Percentiles rank a stretch among this genome's conserved stretches.
phyloP scores from a whole-genome alignment of 1,140 invertebrate genomes.

The Magallana angulata region DNA sequence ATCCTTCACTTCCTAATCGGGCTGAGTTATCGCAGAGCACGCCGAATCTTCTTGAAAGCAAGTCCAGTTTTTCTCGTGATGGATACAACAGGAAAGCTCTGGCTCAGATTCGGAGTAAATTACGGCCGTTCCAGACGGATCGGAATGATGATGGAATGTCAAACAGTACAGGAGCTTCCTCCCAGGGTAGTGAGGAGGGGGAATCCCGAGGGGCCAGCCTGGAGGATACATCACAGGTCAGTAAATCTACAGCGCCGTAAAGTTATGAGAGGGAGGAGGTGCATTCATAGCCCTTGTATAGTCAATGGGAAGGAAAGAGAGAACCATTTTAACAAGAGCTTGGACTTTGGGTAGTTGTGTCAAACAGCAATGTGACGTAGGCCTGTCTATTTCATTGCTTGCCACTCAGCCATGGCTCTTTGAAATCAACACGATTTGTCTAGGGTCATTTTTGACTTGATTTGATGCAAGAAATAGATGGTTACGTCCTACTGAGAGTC shows the following conservation, averaged over 20 bases:
- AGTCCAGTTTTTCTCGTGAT: conserved; percentile 55
- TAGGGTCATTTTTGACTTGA: too few species aligned
- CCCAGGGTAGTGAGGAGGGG: conserved; percentile 60
- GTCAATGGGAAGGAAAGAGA: too few species aligned
- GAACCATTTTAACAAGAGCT: too few species aligned
- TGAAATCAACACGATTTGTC: too few species aligned
- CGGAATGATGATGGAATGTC: conserved; percentile 82
- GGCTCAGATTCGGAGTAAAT: conserved; percentile 91
- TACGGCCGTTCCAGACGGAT: conserved; percentile 89
- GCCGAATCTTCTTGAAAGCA: conserved; percentile 66
- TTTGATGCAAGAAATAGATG: too few species aligned
- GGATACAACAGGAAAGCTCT: conserved; percentile 91
- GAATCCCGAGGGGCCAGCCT: conserved; percentile 44
- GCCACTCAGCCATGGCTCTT: too few species aligned
- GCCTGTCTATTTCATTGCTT: too few species aligned
- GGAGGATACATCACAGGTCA: neutral
- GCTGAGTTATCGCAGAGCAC: conserved; percentile 67
- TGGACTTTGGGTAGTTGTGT: too few species aligned
- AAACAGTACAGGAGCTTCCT: conserved; percentile 73
- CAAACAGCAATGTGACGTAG: too few species aligned
- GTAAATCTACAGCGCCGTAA: neutral
- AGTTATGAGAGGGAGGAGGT: neutral
- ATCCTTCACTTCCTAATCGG: conserved; percentile 51
- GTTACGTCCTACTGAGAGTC: too few species aligned
- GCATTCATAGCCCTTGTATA: too few species aligned